phyloP scores from a whole-genome alignment of 2,113 vertebrate genomes.

The Hystrix brachyura region DNA sequence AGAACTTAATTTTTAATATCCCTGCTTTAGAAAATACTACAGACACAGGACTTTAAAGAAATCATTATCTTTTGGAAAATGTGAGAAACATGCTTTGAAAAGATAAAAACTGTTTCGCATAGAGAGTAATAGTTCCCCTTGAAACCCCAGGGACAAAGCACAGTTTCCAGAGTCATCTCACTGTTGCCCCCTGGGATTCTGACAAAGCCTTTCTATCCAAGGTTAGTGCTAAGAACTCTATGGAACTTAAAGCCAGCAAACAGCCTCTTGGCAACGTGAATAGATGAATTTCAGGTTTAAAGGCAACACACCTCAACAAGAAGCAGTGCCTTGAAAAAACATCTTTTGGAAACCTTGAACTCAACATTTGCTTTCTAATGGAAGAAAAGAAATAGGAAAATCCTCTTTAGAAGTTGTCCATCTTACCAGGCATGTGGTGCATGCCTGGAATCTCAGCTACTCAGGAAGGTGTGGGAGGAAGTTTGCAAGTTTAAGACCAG shows the following conservation, averaged over 20 bases:
- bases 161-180: neutral
- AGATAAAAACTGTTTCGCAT: neutral
- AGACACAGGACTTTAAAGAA: conserved; percentile 62
- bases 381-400: conserved; percentile 11
- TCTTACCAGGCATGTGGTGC: neutral
- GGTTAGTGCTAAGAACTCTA: neutral
- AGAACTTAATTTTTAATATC: conserved; percentile 71
- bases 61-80: conserved; percentile 66
- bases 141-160: neutral
- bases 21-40: conserved; percentile 56
- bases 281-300: neutral
- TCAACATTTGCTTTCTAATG: neutral
- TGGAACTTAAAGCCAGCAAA: conserved; percentile 10
- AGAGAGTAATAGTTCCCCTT: conserved; percentile 39
- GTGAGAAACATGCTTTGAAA: conserved; percentile 54
- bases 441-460: neutral
- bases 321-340: neutral
- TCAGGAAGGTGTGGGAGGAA: neutral
- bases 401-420: neutral
- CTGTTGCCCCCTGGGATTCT: neutral
- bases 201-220: neutral
- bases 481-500: neutral
- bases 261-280: neutral
- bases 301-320: neutral
- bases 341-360: neutral